A percentile compares a stretch with the other conserved stretches of the same genome.
phyloP scores from a whole-genome alignment of 2,113 vertebrate species.

The Salminus brasiliensis region DNA sequence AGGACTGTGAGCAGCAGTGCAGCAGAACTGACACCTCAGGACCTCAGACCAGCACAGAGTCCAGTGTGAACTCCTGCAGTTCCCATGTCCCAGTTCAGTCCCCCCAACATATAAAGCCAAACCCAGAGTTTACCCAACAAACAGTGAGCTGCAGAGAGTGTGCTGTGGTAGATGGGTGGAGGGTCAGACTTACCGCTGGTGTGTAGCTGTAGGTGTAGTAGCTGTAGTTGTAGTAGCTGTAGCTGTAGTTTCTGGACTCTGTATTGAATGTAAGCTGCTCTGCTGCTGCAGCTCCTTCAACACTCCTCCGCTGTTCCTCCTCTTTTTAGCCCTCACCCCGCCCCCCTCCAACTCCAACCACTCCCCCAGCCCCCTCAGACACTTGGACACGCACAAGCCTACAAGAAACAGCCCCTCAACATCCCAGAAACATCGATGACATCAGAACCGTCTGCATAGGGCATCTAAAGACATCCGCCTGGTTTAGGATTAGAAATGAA shows the following conservation, averaged over 20 bases:
- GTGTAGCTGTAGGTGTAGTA: background rate
- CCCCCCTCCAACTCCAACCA: background rate
- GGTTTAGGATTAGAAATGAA: no score
- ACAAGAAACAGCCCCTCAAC: no score
- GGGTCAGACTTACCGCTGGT: background rate
- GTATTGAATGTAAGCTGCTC: background rate
- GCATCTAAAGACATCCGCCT: background rate
- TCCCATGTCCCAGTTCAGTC: background rate
- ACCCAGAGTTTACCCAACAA: background rate
- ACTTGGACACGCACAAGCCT: background rate
- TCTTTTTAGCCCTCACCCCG: background rate
- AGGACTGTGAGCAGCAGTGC: no score
- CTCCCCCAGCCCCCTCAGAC: background rate
- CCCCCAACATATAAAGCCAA: background rate
- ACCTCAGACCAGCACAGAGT: no score
- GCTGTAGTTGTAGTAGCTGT: background rate
- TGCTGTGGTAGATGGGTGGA: background rate
- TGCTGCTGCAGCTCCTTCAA: background rate
- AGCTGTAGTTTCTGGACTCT: background rate
- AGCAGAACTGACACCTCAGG: no score
- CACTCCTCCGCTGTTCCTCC: no score
- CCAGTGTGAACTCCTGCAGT: no score
- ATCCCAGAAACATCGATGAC: no score
- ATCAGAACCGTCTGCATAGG: no score
- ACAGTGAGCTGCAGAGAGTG: background rate